Base-by-base conservation (phyloP, 2,113 vertebrate species). In the Chaenocephalus aceratus region DNA sequence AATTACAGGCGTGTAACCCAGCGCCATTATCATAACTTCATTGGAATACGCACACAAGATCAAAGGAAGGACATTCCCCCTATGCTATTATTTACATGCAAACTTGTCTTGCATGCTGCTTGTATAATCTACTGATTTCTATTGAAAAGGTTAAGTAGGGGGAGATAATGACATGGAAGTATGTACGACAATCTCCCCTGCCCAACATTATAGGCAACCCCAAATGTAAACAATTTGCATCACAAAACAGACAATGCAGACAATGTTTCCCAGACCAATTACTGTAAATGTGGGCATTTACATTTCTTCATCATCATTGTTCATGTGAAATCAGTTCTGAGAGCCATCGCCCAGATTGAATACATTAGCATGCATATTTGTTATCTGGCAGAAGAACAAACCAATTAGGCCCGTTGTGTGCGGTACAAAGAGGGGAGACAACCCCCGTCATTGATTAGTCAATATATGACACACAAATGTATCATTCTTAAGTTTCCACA, bases 271-370 rank as follows among this genome's bases (percentile, higher is more conserved):
- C 79, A 65, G 85, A 89, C 88, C 83, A 86, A 92, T 94, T 92
- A 93, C 93, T 92, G 93, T 91, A 92, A 92, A 93, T 63, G 87
- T 79, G 82, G 66, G 74, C 83, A 82, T 95, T 91, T 90, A 91
- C 91, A 94, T 92, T 89, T 91, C 83, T 89, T 77, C 89, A 74
- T 94, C 91, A 91, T 84, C 88, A 94, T 94, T 95, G 93, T 95
- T 91, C 68, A 41, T 85, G 91, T 90, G 82, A 91, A 94, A 94
- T 91, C 67, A 91, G 72, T 83, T 79, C 83, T 91, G 93, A 94
- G 86, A 94, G 80, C 91, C 94, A 86, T 91, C 44, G 16, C 76
- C 66, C 67, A 65, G 77, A 74, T 34, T 90, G 89, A 93, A 89
- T 82, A 84, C 81, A 92, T 94, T 93, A 88, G 78, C 83, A 91